phyloP scores from a whole-genome alignment of 2,888 invertebrate species.

The Oligia strigilis region DNA sequence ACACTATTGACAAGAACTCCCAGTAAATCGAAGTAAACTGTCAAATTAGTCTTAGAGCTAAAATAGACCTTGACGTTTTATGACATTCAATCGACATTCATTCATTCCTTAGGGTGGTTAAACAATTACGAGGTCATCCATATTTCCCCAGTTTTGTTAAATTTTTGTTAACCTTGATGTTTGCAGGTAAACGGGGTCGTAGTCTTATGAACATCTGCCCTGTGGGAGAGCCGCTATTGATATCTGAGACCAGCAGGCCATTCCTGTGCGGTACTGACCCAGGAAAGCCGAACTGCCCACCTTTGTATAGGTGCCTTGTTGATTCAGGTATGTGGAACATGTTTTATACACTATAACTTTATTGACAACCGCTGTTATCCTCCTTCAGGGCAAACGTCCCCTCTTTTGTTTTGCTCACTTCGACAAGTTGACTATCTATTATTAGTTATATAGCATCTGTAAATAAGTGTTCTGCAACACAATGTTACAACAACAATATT shows the following conservation, averaged over 20 bases:
- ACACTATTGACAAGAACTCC: background rate
- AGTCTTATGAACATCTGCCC: constrained; percentile 95
- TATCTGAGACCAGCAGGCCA: constrained; percentile 94
- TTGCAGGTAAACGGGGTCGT: constrained; percentile 93
- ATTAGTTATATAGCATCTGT: too few relatives aligned
- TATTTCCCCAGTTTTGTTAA: background rate
- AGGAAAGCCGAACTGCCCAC: constrained; percentile 96
- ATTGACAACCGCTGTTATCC: too few relatives aligned
- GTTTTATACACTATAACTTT: background rate
- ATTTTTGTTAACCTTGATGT: constrained; percentile 10
- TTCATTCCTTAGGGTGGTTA: background rate
- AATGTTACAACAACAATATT: background rate
- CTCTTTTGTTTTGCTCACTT: too few relatives aligned
- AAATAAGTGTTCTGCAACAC: background rate
- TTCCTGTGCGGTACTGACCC: constrained; percentile 95
- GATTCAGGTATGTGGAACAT: constrained; percentile 90
- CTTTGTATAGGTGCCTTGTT: constrained; percentile 94
- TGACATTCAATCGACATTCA: too few relatives aligned
- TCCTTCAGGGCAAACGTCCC: too few relatives aligned
- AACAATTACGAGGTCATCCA: background rate
- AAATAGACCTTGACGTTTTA: background rate
- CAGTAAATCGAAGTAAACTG: background rate
- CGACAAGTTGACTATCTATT: too few relatives aligned
- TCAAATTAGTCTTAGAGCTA: background rate
- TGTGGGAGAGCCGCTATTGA: constrained; percentile 93